Evolutionary conservation across 2,888 invertebrate species (phyloP), one percentile per base, ranked within the genome.

Genomic region (Ischnus inquisitorius): DNA sequence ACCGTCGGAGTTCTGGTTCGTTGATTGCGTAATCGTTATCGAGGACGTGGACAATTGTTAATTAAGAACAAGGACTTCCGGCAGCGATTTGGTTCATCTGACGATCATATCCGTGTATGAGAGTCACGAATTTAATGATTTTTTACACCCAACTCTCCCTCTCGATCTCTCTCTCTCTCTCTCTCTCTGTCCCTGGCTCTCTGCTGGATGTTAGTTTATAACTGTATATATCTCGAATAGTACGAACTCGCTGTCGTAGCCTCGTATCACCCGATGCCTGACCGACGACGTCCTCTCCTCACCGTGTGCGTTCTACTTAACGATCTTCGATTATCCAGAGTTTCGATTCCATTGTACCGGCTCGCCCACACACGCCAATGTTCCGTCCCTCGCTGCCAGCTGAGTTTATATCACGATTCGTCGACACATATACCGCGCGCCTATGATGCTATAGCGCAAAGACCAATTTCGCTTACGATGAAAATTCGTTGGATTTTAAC

Each of bases 301-400:
- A 43, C 46, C 10, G 22, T 12, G 46, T 67, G 46, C 28, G 67
- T 68, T 68, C 68, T 48, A 48, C 48, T 48, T 62, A 62, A 74
- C 43, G 25, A 62, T 74, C 62, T 62, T 74, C 74, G 74, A 74
- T 46, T 74, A 62, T 74, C 43, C n/a, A 57, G 48, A 68, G 34
- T 28, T 67, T 46, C 25, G 46, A 67, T 25, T 46, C 46, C 16
- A 28, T 67, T 46, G 22, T 28, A 67, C 14, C 46, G 46, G 10
- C 3, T 22, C 54, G 54, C 22, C 22, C 10, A 48, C 25, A 67
- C 25, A 25, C n/a, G n/a, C 67, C 8, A 46, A 0, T 19, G 5
- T 25, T 67, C 10, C 19, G 10, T 54, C 19, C 54, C 12, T 54
- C 54, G 19, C 54, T 54, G 19, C 54, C 54, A 54, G 54, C 54